phyloP scores from a whole-genome alignment of 2,888 invertebrate species.

The Acrocyrtus sp. region DNA sequence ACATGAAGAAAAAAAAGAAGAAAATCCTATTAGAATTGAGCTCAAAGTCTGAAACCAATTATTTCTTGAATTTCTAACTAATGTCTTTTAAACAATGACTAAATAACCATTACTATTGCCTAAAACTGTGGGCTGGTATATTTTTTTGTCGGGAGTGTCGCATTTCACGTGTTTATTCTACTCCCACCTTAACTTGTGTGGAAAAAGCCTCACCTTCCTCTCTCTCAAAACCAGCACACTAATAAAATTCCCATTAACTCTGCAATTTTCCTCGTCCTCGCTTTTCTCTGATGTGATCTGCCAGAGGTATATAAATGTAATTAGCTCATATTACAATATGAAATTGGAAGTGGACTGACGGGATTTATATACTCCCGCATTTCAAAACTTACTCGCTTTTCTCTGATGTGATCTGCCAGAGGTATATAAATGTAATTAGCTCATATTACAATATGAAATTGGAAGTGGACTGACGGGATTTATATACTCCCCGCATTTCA shows the following conservation, averaged over 20 bases:
- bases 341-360: neutral
- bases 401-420: neutral
- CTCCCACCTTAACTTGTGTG: neutral
- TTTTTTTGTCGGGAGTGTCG: neutral
- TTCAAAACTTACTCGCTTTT: neutral
- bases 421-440: neutral
- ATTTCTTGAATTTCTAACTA: neutral
- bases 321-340: neutral
- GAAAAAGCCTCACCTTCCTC: too few species aligned
- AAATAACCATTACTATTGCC: slow-evolving; percentile 2
- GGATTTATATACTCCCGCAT: neutral
- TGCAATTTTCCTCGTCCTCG: neutral
- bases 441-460: neutral
- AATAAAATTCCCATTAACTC: neutral
- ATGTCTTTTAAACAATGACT: neutral
- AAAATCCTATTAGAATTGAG: neutral
- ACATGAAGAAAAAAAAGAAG: too few species aligned
- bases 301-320: neutral
- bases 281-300: neutral
- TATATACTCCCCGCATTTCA: neutral
- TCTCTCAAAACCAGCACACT: too few species aligned
- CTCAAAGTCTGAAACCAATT: neutral
- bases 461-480: neutral
- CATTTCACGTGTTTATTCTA: neutral
- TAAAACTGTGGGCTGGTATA: neutral